These are phyloP conservation scores for Patella pellucida DNA, from an alignment of 2,888 invertebrate genomes.

Conservation along the genomic window DNA sequence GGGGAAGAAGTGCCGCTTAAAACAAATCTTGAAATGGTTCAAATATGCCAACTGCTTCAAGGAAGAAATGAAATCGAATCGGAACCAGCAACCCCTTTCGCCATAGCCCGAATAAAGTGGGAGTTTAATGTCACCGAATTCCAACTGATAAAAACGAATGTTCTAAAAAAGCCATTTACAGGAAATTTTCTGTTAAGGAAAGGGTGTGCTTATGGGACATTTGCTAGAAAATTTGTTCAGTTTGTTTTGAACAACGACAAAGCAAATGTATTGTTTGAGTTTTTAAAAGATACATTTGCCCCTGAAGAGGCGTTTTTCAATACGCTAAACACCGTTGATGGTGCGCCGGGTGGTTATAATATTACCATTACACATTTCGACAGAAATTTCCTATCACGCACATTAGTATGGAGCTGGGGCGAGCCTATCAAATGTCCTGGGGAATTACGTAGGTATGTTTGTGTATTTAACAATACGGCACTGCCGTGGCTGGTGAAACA, in stretches of 20 bases:
- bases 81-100: conserved; percentile 29
- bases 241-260: conserved; percentile 51
- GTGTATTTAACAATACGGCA: conserved; percentile 51
- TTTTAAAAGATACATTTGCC: conserved; percentile 62
- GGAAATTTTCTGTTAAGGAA: conserved; percentile 47
- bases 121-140: conserved; percentile 29
- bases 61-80: conserved; percentile 67
- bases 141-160: conserved; percentile 33
- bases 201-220: conserved; percentile 63
- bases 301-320: conserved; percentile 69
- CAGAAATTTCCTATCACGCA: conserved; percentile 43
- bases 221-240: conserved; percentile 57
- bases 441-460: conserved; percentile 41
- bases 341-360: conserved; percentile 55
- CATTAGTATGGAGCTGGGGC: conserved; percentile 49
- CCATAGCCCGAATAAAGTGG: conserved; percentile 34
- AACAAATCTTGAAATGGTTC: conserved; percentile 66
- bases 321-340: conserved; percentile 57
- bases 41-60: conserved; percentile 60
- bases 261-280: conserved; percentile 51
- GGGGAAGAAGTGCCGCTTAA: conserved; percentile 66
- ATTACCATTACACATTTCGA: conserved; percentile 42
- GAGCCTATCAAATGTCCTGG: conserved; percentile 33
- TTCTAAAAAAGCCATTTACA: conserved; percentile 36
- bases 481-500: conserved; percentile 50